Conservation (phyloP, 2,888 invertebrate species). For the Tetragonula carbonaria region DNA sequence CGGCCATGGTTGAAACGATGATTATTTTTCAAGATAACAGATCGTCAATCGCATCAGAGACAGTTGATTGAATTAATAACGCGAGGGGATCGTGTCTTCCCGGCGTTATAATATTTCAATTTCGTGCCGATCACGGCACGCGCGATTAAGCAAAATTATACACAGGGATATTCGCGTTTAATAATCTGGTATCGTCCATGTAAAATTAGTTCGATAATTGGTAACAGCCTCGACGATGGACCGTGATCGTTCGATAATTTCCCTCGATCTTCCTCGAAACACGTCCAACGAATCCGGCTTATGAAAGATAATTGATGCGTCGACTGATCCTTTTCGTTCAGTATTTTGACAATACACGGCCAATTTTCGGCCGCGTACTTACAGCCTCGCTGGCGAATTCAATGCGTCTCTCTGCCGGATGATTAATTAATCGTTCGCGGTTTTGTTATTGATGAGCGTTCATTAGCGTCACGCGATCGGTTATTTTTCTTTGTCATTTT, state of each 20-base stretch:
- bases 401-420: background rate
- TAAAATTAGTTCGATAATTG: constrained; percentile 47
- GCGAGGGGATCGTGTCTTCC: background rate
- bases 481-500: background rate
- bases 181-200: constrained; percentile 30
- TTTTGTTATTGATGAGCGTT: constrained; percentile 5
- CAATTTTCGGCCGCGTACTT: background rate
- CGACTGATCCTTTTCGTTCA: constrained; percentile 45
- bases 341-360: constrained; percentile 32
- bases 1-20: background rate
- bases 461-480: constrained; percentile 1
- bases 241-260: constrained; percentile 32
- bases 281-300: constrained; percentile 46
- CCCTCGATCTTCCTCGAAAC: constrained; percentile 34
- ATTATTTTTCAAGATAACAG: background rate
- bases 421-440: constrained; percentile 12
- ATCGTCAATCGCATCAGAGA: background rate
- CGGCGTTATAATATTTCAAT: constrained; percentile 19
- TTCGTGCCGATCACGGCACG: background rate
- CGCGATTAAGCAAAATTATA: constrained; percentile 39
- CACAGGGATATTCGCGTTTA: constrained; percentile 34
- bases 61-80: constrained; percentile 6
- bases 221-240: background rate
- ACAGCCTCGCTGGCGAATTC: constrained; percentile 1
- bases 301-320: constrained; percentile 56